Evolutionary conservation across 2,797 vertebrate genomes (phyloP).

Genomic region (Sebastes trivittatus): DNA sequence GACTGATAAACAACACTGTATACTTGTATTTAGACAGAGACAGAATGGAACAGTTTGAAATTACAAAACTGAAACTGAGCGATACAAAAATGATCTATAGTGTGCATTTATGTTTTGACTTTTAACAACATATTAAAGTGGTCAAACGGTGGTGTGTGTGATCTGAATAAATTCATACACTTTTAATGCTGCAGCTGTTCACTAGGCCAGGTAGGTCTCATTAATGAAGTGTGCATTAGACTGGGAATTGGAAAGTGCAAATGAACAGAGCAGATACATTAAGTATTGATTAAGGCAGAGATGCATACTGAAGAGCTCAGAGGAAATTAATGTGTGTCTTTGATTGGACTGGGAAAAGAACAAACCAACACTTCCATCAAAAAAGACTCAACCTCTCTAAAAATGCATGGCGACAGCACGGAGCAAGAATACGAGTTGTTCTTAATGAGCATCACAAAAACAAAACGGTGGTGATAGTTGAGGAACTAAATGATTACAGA

Average conservation of each 20-base stretch:
- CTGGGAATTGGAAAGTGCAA: constrained; percentile 55
- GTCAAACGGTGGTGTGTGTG: constrained; percentile 14
- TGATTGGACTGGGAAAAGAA: constrained; percentile 26
- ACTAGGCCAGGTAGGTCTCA: constrained; percentile 19
- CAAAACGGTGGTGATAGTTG: constrained; percentile 9
- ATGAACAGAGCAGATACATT: constrained; percentile 54
- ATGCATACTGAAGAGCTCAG: constrained; percentile 16
- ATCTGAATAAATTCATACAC: constrained; percentile 35
- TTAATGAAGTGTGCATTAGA: constrained; percentile 47
- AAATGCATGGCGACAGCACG: neutral
- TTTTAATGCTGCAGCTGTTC: constrained; percentile 28
- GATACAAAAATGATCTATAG: neutral
- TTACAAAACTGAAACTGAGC: constrained; percentile 13
- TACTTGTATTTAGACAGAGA: neutral
- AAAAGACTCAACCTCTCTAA: constrained; percentile 9
- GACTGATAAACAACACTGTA: constrained; percentile 44
- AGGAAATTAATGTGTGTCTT: constrained; percentile 7
- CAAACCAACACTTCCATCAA: constrained; percentile 3
- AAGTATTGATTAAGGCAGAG: constrained; percentile 51
- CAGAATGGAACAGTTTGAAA: constrained; percentile 2
- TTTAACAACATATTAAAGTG: constrained; percentile 19
- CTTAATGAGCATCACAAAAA: constrained; percentile 29
- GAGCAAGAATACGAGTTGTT: constrained; percentile 1
- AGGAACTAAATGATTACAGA: constrained; percentile 40
- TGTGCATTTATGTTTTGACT: constrained; percentile 5